A percentile compares a stretch with the other conserved stretches of the same genome.
Conservation (phyloP, 2,888 invertebrate species). For the Lottia gigantea region DNA sequence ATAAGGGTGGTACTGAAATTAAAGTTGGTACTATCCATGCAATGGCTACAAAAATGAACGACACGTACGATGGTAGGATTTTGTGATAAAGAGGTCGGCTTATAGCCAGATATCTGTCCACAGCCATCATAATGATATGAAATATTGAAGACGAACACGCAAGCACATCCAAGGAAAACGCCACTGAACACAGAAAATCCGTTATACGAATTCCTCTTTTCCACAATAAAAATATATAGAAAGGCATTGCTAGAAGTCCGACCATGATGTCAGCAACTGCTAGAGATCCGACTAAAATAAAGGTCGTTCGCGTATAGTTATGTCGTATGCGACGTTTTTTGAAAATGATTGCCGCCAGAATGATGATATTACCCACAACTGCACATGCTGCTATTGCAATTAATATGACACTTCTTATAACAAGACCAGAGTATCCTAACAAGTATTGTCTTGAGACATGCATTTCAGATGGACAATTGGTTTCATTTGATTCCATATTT, state of each 20-base stretch:
- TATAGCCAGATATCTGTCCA: conserved; percentile 57
- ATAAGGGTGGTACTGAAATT: conserved; percentile 52
- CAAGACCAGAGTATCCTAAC: too few species aligned
- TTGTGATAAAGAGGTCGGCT: conserved; percentile 55
- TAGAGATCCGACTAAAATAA: conserved; percentile 49
- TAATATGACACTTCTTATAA: too few species aligned
- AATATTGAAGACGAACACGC: conserved; percentile 55
- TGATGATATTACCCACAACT: too few species aligned
- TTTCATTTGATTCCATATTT: too few species aligned
- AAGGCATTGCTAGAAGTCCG: conserved; percentile 53
- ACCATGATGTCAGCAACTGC: conserved; percentile 52
- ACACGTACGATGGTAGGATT: conserved; percentile 41
- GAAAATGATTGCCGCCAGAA: too few species aligned
- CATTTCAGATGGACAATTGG: too few species aligned
- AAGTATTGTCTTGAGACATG: too few species aligned
- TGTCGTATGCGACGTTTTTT: too few species aligned
- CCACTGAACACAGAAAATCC: conserved; percentile 44
- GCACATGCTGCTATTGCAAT: too few species aligned
- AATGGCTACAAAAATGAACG: conserved; percentile 39
- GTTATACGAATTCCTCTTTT: conserved; percentile 45
- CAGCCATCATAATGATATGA: conserved; percentile 52
- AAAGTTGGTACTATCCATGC: conserved; percentile 55
- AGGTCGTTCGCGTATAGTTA: too few species aligned
- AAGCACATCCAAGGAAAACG: conserved; percentile 51
- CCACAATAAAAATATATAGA: conserved; percentile 47